Conservation (phyloP, 2,797 vertebrate genomes). For the Emys orbicularis region DNA sequence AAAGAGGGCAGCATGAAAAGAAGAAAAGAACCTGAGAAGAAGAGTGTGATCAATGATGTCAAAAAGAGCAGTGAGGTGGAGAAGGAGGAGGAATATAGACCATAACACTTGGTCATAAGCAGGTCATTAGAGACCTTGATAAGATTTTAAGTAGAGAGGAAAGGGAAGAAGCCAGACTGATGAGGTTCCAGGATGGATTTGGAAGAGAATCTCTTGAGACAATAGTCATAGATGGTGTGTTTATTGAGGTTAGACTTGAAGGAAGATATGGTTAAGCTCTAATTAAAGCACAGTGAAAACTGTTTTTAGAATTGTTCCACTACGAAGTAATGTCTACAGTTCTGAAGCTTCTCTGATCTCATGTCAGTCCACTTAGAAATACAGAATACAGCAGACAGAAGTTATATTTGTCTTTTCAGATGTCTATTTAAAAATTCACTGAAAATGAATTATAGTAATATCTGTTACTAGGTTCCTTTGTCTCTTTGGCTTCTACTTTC, state of each 20-base stretch:
- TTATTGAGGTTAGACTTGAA: background rate
- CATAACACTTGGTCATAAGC: background rate
- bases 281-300: background rate
- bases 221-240: rapidly evolving
- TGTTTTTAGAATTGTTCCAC: background rate
- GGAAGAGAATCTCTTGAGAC: background rate
- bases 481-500: background rate
- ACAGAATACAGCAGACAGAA: background rate
- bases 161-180: background rate
- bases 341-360: background rate
- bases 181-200: background rate
- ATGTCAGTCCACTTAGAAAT: background rate
- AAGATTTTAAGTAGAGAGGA: background rate
- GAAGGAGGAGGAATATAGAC: background rate
- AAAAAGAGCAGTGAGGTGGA: background rate
- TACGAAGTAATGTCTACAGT: background rate
- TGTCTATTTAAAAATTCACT: too few species aligned
- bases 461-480: background rate
- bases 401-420: background rate
- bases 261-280: too few species aligned
- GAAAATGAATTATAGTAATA: too few species aligned
- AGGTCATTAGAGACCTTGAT: background rate
- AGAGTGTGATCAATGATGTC: background rate
- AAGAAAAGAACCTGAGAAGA: background rate
- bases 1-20: background rate